Percentiles rank a stretch among this genome's conserved stretches.
Conservation (phyloP, 2,888 invertebrate genomes). For the Eurytoma californica region DNA sequence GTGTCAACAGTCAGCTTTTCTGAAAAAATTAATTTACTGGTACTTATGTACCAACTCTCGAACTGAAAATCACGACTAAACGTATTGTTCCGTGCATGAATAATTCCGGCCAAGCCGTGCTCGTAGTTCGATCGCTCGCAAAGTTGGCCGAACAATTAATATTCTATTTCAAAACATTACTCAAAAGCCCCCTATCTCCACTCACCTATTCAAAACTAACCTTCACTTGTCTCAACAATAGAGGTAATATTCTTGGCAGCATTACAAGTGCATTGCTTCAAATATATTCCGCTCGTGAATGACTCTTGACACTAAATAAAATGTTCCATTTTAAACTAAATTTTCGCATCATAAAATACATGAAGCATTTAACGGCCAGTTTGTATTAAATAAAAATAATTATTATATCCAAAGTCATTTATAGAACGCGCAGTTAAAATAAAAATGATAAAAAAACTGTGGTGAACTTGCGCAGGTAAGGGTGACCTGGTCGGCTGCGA, state of each 20-base stretch:
- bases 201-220: slow-evolving; percentile 9
- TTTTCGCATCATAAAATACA: too few relatives aligned
- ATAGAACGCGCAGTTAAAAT: too few relatives aligned
- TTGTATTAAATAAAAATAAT: too few relatives aligned
- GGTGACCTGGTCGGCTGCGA: slow-evolving; percentile 96
- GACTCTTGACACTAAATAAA: too few relatives aligned
- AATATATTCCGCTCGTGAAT: too few relatives aligned
- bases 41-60: too few relatives aligned
- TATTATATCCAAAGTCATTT: too few relatives aligned
- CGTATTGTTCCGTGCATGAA: neutral
- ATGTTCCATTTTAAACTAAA: too few relatives aligned
- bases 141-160: slow-evolving; percentile 28
- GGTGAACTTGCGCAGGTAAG: slow-evolving; percentile 82
- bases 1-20: too few relatives aligned
- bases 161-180: slow-evolving; percentile 19
- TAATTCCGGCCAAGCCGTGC: neutral
- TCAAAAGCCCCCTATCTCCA: slow-evolving; percentile 3
- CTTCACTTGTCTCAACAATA: neutral
- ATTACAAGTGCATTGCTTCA: too few relatives aligned
- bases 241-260: neutral
- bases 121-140: neutral
- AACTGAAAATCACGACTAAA: neutral
- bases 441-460: neutral
- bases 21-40: too few relatives aligned
- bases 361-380: too few relatives aligned